Percentiles rank a stretch among this genome's conserved stretches.
Evolutionary conservation across 2,113 vertebrate genomes (phyloP).

Genomic region (Labeo rohita): DNA sequence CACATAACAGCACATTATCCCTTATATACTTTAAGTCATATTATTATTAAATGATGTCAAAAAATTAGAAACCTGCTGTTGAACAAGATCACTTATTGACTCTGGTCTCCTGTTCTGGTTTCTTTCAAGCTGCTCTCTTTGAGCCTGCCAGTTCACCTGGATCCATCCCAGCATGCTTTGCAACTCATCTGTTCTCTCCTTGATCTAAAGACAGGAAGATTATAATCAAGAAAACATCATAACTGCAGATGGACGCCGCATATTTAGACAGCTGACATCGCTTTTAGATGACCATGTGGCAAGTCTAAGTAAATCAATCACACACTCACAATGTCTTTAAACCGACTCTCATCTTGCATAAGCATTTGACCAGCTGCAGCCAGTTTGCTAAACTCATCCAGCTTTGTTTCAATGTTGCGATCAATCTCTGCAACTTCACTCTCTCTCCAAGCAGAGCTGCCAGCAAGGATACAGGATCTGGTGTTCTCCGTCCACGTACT

Average conservation of each 20-base stretch:
- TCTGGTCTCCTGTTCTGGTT: slow-evolving; percentile 5
- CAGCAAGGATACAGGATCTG: slow-evolving; percentile 71
- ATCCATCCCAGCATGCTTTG: slow-evolving; percentile 81
- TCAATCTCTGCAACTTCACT: slow-evolving; percentile 68
- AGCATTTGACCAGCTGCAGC: slow-evolving; percentile 68
- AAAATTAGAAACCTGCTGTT: not conserved
- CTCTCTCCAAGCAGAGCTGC: slow-evolving; percentile 41
- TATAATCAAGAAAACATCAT: slow-evolving; percentile 20
- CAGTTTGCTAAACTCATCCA: slow-evolving; percentile 72
- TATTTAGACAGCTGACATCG: not conserved
- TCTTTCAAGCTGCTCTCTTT: slow-evolving; percentile 66
- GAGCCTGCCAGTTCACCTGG: slow-evolving; percentile 71
- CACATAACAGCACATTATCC: not conserved
- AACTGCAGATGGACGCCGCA: not conserved
- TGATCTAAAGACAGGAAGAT: slow-evolving; percentile 66
- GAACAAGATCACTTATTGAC: not conserved
- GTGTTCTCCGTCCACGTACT: slow-evolving; percentile 79
- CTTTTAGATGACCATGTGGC: slow-evolving; percentile 19
- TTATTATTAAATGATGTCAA: not conserved
- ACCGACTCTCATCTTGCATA: slow-evolving; percentile 69
- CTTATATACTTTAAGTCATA: not conserved
- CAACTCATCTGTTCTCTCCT: slow-evolving; percentile 77
- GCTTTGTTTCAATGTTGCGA: slow-evolving; percentile 71
- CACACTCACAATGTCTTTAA: slow-evolving; percentile 70
- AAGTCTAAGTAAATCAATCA: slow-evolving; percentile 21